phyloP scores from a whole-genome alignment of 2,797 vertebrate genomes.

The Eulemur coronatus region DNA sequence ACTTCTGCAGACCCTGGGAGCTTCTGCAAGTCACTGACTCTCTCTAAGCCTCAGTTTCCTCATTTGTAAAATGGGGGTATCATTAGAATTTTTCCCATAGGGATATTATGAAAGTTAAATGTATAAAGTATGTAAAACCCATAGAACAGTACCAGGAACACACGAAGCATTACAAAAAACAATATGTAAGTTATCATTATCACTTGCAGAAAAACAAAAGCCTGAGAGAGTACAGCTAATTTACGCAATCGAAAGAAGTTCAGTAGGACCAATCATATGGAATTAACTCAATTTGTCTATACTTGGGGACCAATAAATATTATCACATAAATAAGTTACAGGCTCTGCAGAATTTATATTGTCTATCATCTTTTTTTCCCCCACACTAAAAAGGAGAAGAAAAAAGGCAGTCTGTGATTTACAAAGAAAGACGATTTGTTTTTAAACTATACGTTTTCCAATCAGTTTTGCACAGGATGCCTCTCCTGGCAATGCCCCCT shows the following conservation, averaged over 20 bases:
- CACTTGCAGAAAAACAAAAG: background rate
- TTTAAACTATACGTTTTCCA: slow-evolving; percentile 21
- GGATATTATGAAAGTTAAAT: background rate
- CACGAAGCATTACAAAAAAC: background rate
- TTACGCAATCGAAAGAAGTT: background rate
- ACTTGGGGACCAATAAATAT: background rate
- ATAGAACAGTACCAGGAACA: background rate
- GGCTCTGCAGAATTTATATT: background rate
- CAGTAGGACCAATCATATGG: accelerated
- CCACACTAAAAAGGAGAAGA: background rate
- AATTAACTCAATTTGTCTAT: background rate
- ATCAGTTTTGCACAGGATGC: background rate
- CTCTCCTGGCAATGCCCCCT: background rate
- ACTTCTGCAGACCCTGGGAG: accelerated
- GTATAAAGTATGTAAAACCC: background rate
- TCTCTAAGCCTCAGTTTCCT: background rate
- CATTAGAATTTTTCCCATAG: background rate
- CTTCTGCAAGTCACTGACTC: background rate
- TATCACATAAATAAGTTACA: background rate
- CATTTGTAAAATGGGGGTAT: background rate
- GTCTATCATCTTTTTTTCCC: background rate
- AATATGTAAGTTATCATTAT: background rate
- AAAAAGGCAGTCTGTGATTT: background rate
- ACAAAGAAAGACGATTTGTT: background rate
- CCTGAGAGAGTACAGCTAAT: background rate